Percentiles rank a stretch among this genome's conserved stretches.
Evolutionary conservation across 2,888 invertebrate genomes (phyloP).

Genomic region (Ctena decussata): DNA sequence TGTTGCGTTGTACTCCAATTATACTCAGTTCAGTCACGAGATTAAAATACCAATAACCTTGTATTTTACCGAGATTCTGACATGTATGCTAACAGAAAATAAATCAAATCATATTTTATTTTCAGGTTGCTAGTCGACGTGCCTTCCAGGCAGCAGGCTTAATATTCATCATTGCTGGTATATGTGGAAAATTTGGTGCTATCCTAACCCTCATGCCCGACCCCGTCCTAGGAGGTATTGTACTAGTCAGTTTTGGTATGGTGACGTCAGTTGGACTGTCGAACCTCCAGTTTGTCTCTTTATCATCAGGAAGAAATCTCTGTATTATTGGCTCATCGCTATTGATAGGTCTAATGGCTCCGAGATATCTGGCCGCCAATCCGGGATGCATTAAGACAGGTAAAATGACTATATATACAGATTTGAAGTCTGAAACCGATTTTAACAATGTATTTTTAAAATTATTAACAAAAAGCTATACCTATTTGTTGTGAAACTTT

Average conservation of each 20-base stretch:
- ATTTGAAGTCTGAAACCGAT: no score
- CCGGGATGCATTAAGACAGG: constrained; percentile 79
- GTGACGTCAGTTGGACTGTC: constrained; percentile 83
- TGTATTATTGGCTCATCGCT: constrained; percentile 95
- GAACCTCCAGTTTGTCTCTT: constrained; percentile 89
- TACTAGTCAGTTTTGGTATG: constrained; percentile 85
- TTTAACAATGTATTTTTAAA: no score
- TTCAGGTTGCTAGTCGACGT: constrained; percentile 87
- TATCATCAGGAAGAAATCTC: constrained; percentile 94
- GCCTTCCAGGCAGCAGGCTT: constrained; percentile 87
- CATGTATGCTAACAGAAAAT: no score
- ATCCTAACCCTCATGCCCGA: constrained; percentile 87
- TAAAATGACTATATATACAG: no score
- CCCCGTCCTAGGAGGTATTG: constrained; percentile 87
- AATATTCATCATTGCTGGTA: constrained; percentile 86
- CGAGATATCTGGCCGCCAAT: constrained; percentile 74
- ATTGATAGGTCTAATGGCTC: constrained; percentile 92
- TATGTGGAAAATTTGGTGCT: constrained; percentile 88
- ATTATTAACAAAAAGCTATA: no score
- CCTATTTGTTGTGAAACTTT: no score
- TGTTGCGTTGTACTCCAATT: no score
- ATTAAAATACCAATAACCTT: no score
- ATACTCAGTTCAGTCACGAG: no score
- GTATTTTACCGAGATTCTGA: no score
- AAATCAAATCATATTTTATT: not conserved